Evolutionary conservation across 2,797 vertebrate species (phyloP), one percentile per base, ranked within the genome.

Genomic region (Lepilemur septentrionalis): DNA sequence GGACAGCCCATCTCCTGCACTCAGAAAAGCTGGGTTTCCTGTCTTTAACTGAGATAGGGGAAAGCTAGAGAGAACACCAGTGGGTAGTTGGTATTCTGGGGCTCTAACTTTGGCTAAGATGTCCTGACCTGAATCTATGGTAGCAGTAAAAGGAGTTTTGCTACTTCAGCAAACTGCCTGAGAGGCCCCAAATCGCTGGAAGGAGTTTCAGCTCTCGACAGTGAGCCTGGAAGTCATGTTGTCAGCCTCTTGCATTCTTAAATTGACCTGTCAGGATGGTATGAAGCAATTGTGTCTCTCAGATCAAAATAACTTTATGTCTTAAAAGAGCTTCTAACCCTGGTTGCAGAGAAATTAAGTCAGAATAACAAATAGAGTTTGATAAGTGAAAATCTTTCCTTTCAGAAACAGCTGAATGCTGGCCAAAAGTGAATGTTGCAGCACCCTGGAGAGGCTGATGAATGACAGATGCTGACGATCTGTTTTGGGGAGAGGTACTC

Each of bases 271-370:
- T 94, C 89, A 82, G 67, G 95, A 90, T 30, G 67, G 80, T 76
- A 78, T 30, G 55, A 94, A 96, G 72, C 89, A 91, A 93, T 83
- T 89, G 75, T 89, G 82, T 69, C 93, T 97, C 96, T 97, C 82
- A 59, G 59, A 84, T 97, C 86, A 81, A 87, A 94, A 95, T 94
- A 94, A 89, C 59, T 75, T 65, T 85, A 50, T 17, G 4, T 91
- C 87, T 70, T 50, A 82, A 89, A 82, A 92, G 92, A 78, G 46
- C 63, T 50, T 63, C 94, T 89, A 46, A 80, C 46, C 63, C 61
- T 82, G n/a, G 32, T 79, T 94, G 63, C 79, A 83, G 88, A 79
- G 89, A 97, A 94, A 95, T 91, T 89, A 92, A 91, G 92, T 93
- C 50, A 91, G 84, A 95, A 94, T 97, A 94, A 91, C 23, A 38